Evolutionary conservation across 2,797 vertebrate genomes (phyloP).

Genomic region (Mus minutoides): DNA sequence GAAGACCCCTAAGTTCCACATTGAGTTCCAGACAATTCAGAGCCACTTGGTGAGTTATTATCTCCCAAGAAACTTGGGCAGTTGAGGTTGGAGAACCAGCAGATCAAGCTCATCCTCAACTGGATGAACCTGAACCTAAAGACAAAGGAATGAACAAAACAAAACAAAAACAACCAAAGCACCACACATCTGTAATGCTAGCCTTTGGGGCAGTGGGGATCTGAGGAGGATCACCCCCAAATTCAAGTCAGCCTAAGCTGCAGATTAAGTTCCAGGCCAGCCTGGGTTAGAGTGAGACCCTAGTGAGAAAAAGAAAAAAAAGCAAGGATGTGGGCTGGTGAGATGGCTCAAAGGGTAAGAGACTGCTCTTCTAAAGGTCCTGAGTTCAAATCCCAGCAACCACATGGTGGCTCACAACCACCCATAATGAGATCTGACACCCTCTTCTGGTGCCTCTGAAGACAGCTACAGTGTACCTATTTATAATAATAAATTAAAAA

Average conservation of each 20-base stretch:
- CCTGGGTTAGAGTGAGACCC: neutral
- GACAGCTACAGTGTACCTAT: too few relatives aligned
- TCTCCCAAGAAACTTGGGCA: neutral
- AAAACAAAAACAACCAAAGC: neutral
- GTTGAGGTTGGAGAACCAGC: neutral
- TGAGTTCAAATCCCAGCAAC: too few relatives aligned
- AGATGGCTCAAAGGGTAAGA: too few relatives aligned
- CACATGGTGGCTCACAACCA: too few relatives aligned
- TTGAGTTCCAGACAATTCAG: neutral
- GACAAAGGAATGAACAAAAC: neutral
- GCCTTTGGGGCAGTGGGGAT: neutral
- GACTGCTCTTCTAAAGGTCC: too few relatives aligned
- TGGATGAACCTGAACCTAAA: neutral
- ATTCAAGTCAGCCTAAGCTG: neutral
- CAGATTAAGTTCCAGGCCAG: neutral
- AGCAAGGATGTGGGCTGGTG: too few relatives aligned
- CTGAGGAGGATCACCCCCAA: neutral
- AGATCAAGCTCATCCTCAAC: neutral
- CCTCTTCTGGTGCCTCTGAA: too few relatives aligned
- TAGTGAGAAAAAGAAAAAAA: too few relatives aligned
- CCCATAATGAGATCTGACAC: too few relatives aligned
- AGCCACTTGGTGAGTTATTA: neutral
- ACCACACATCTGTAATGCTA: neutral
- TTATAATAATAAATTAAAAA: too few relatives aligned
- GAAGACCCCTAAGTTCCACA: neutral